Evolutionary conservation across 2,797 vertebrate genomes (phyloP), one percentile per base, ranked within the genome.

Genomic region (Crax fasciolata): DNA sequence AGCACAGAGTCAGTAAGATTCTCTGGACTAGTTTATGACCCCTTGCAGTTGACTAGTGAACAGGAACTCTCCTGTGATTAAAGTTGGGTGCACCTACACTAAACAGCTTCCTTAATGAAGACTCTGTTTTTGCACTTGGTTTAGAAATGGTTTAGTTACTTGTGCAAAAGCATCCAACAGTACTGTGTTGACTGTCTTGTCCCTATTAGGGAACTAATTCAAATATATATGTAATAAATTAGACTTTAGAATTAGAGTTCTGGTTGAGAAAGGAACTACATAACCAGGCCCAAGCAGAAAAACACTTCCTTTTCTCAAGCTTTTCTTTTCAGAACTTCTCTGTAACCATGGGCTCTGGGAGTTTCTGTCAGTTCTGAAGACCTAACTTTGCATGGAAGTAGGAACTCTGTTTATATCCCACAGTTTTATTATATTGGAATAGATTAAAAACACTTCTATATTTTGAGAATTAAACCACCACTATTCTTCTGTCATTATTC

Each of bases 401-500:
- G n/a, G 39, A 87, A 87, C 19, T 73, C 41, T 20, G 2, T 66
- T 89, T 55, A 28, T 67, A 49, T 58, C 0, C 2, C 2, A 1
- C 43, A 49, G 11, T 80, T 87, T 82, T 72, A 63, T 65, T 80
- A 46, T 20, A 65, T 3, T 48, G 44, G 52, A 74, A 90, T 75
- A 84, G 20, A 89, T 55, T 72, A 85, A 39, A 89, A 85, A 78
- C n/a, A 74, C 5, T 65, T 87, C 25, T 74, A 14, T 65, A n/a
- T 38, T 90, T 89, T 85, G 39, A 92, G 62, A 32, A 58, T 43
- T 62, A 72, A 83, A 57, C 43, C 55, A 80, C n/a, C 3, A 0
- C 14, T 61, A 28, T 54, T 90, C 32, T 83, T 63, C 46, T 87
- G 72, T 51, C 49, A 41, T 89, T 75, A 62, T 19, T 71, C 58